Evolutionary conservation across 1,140 invertebrate genomes (phyloP).

Genomic region (Musca domestica): DNA sequence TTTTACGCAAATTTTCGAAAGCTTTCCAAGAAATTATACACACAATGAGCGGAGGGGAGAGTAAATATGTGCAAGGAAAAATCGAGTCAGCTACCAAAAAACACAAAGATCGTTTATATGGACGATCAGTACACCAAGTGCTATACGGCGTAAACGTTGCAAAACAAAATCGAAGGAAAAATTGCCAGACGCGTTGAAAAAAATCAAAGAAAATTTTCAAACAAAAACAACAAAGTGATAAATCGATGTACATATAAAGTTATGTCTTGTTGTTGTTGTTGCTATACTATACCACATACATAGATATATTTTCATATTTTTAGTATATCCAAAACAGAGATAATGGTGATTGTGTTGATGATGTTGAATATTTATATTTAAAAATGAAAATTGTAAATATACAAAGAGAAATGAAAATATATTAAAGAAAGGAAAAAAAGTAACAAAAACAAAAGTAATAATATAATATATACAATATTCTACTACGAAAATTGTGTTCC

Average conservation of each 20-base stretch:
- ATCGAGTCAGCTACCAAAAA: background rate
- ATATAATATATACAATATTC: too few relatives aligned
- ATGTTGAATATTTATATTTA: too few relatives aligned
- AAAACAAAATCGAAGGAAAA: background rate
- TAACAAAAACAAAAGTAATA: too few relatives aligned
- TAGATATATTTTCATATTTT: too few relatives aligned
- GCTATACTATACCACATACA: too few relatives aligned
- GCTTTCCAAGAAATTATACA: background rate
- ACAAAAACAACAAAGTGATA: background rate
- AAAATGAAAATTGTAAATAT: too few relatives aligned
- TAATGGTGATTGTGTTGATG: too few relatives aligned
- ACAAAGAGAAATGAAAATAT: too few relatives aligned
- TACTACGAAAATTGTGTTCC: too few relatives aligned
- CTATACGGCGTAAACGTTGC: conserved; percentile 16
- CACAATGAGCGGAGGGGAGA: background rate
- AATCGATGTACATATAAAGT: background rate
- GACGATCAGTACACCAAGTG: conserved; percentile 5
- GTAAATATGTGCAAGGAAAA: background rate
- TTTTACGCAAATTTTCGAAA: conserved; percentile 1
- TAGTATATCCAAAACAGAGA: too few relatives aligned
- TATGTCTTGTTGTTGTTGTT: too few relatives aligned
- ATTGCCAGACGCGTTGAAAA: background rate
- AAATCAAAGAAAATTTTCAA: conserved; percentile 6
- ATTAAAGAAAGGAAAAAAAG: too few relatives aligned
- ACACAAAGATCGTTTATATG: background rate